Evolutionary conservation across 2,888 invertebrate genomes (phyloP).

Genomic region (Pristionchus entomophagus): DNA sequence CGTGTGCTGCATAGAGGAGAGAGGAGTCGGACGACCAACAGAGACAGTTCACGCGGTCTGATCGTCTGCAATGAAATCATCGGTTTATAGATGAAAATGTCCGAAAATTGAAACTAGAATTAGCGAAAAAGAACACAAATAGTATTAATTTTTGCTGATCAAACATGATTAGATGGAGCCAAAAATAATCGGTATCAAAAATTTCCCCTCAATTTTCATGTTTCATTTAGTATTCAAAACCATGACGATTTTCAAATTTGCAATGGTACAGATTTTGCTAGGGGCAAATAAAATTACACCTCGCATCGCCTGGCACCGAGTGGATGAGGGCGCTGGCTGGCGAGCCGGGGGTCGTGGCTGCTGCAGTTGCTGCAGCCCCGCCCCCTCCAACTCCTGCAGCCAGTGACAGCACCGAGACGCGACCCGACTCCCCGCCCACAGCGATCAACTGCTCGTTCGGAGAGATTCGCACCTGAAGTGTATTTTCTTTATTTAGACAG

Average conservation of each 20-base stretch:
- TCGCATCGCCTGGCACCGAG: conserved; percentile 43
- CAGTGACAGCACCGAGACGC: conserved; percentile 56
- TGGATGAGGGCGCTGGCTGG: conserved; percentile 38
- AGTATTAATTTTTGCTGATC: too few relatives aligned
- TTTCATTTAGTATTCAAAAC: too few relatives aligned
- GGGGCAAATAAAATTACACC: too few relatives aligned
- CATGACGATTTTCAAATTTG: too few relatives aligned
- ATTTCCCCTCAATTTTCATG: background rate
- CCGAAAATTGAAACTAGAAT: background rate
- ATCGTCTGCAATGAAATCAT: background rate
- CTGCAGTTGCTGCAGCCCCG: background rate
- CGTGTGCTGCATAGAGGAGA: conserved; percentile 56
- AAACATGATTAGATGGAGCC: background rate
- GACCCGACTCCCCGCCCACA: conserved; percentile 63
- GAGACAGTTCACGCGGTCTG: conserved; percentile 48
- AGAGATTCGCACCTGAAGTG: conserved; percentile 55
- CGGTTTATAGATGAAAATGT: background rate
- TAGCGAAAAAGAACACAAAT: too few relatives aligned
- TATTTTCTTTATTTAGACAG: background rate
- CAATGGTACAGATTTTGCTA: too few relatives aligned
- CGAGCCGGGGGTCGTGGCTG: background rate
- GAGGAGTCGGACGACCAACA: conserved; percentile 58
- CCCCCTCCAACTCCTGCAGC: background rate
- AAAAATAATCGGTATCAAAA: background rate
- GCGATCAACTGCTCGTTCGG: conserved; percentile 58